These are phyloP conservation scores for Drosophila fuyamai DNA, from an alignment of 1,140 invertebrate species.

Conservation along the genomic window DNA sequence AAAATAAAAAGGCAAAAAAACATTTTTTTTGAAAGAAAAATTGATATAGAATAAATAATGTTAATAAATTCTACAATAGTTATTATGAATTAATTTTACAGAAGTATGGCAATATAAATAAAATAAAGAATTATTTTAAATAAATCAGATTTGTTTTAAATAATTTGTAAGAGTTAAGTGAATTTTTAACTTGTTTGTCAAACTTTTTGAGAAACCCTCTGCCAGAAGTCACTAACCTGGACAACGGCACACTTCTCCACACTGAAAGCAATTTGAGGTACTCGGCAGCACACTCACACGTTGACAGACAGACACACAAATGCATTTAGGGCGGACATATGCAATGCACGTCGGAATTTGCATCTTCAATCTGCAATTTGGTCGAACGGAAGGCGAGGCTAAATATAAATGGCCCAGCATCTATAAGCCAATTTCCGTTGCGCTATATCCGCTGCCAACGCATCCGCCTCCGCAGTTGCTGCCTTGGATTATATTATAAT, in stretches of 20 bases:
- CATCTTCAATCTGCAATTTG: slow-evolving; percentile 75
- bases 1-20: not conserved
- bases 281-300: slow-evolving; percentile 17
- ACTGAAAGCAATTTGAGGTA: slow-evolving; percentile 69
- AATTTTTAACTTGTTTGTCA: too few species aligned
- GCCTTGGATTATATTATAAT: slow-evolving; percentile 19
- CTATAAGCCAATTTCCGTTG: slow-evolving; percentile 75
- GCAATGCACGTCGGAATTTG: slow-evolving; percentile 65
- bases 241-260: slow-evolving; percentile 28
- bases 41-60: too few species aligned
- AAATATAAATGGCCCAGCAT: slow-evolving; percentile 66
- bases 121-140: not conserved
- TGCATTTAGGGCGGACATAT: slow-evolving; percentile 59
- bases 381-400: slow-evolving; percentile 39
- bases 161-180: too few species aligned
- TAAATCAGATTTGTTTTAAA: not conserved
- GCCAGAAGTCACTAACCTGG: not conserved
- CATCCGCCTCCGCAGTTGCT: slow-evolving; percentile 29
- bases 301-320: slow-evolving; percentile 19
- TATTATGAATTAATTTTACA: too few species aligned
- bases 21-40: too few species aligned
- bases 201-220: not conserved
- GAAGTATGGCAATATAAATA: not conserved
- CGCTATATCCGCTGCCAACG: slow-evolving; percentile 39
- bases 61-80: too few species aligned